Evolutionary conservation across 1,140 invertebrate genomes (phyloP).

Genomic region (Drosophila bocqueti): DNA sequence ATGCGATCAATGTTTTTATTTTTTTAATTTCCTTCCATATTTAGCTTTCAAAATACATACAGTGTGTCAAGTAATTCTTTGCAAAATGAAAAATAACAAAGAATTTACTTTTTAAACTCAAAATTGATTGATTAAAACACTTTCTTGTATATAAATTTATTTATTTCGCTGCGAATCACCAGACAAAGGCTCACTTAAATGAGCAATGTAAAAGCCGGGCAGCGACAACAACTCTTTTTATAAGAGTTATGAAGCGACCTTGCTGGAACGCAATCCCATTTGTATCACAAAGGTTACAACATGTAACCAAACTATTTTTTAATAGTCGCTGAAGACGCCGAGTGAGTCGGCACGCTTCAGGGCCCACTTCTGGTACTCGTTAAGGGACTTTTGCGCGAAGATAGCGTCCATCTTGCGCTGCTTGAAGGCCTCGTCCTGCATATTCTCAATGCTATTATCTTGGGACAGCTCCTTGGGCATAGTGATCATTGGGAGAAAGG

Average conservation of each 20-base stretch:
- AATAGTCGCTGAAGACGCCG: constrained; percentile 74
- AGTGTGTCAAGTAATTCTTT: too few relatives aligned
- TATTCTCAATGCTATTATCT: constrained; percentile 71
- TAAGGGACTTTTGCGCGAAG: constrained; percentile 59
- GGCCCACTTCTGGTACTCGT: constrained; percentile 63
- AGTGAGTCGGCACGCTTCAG: constrained; percentile 65
- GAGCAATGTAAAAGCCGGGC: too few relatives aligned
- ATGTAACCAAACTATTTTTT: neutral
- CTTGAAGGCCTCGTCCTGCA: constrained; percentile 60
- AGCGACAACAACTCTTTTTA: neutral
- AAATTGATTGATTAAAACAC: too few relatives aligned
- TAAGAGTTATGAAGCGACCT: neutral
- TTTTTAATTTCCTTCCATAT: too few relatives aligned
- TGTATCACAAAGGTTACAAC: constrained; percentile 15
- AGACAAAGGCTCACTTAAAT: too few relatives aligned
- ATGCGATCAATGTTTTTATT: too few relatives aligned
- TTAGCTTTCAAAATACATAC: too few relatives aligned
- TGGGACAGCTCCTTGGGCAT: constrained; percentile 67
- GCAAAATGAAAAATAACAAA: too few relatives aligned
- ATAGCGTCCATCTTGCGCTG: constrained; percentile 61
- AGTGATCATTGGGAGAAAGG: constrained; percentile 71
- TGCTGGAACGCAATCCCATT: neutral
- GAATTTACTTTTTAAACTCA: too few relatives aligned
- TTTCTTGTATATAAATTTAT: too few relatives aligned
- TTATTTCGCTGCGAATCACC: too few relatives aligned